Base-by-base conservation (phyloP, 2,888 invertebrate species). In the Caradrina clavipalpis region DNA sequence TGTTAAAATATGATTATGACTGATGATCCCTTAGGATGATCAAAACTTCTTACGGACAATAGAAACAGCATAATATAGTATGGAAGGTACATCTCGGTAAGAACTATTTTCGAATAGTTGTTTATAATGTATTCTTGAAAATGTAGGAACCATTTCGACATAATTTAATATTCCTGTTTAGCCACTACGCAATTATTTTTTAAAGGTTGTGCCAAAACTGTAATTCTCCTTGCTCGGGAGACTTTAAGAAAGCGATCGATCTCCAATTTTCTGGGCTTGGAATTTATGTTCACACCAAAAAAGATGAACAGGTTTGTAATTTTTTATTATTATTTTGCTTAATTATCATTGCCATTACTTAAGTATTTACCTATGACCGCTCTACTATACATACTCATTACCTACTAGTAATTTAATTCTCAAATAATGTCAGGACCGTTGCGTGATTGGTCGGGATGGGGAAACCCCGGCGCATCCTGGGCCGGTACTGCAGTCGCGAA, bases 241-340 rank as follows among this genome's bases (percentile, higher is more conserved):
- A 84, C 22, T 89, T 87, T 61, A 85, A 82, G 54, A 85, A 88
- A 67, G 66, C 86, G 3, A 13, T 39, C 39, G 39, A 85, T 58
- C 76, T 88, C 7, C 74, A 81, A 68, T 73, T 74, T 39, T 86
- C 88, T 5, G 84, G 83, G 6, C 73, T 89, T 49, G 54, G 69
- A 7, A 83, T 89, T 69, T 90, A 86, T 59, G 22, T 78, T 49
- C 77, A 83, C 42, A 80, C 69, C 31, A 76, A 72, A 19, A 61
- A 73, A 54, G 56, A 61, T 31, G 58, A 55, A 8, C 54, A 56
- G 71, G 81, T 83, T 39, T 39, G 39, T 39, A 39, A 39, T 13
- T 13, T 13, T 10, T 39, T 39, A 1, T 39, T 2, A 39, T 39
- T 35, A 8, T 35, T 35, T 35, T 13, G 13, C 39, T 13, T 39